phyloP scores from a whole-genome alignment of 1,140 invertebrate genomes.

The Danaus plexippus region DNA sequence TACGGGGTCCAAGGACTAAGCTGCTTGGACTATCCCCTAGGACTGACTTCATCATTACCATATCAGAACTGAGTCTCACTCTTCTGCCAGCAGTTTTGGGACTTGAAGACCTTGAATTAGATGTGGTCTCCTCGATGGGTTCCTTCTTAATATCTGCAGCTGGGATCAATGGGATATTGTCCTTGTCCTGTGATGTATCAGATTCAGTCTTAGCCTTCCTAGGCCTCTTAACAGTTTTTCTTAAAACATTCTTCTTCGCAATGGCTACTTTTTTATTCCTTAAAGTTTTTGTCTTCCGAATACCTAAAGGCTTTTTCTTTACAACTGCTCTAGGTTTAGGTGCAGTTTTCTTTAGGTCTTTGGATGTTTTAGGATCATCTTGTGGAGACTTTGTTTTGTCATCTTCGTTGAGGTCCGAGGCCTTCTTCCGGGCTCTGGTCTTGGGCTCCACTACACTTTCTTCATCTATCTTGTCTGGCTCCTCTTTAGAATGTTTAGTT shows the following conservation, averaged over 20 bases:
- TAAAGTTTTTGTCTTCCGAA: slow-evolving; percentile 60
- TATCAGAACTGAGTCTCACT: slow-evolving; percentile 61
- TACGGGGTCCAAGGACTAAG: slow-evolving; percentile 53
- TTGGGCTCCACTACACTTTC: slow-evolving; percentile 59
- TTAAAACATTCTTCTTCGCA: slow-evolving; percentile 55
- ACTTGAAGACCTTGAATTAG: slow-evolving; percentile 64
- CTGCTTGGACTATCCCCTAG: slow-evolving; percentile 51
- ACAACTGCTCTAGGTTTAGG: slow-evolving; percentile 51
- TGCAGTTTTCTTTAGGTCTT: slow-evolving; percentile 53
- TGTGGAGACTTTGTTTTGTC: slow-evolving; percentile 49
- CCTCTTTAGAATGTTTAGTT: slow-evolving; percentile 66
- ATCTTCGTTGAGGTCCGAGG: slow-evolving; percentile 52
- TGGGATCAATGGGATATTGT: slow-evolving; percentile 54
- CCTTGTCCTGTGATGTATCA: slow-evolving; percentile 46
- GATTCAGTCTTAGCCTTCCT: slow-evolving; percentile 49
- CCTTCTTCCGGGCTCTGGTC: slow-evolving; percentile 62
- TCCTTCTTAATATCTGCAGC: slow-evolving; percentile 66
- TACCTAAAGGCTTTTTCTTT: slow-evolving; percentile 60
- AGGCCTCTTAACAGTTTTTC: slow-evolving; percentile 38
- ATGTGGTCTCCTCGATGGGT: slow-evolving; percentile 48
- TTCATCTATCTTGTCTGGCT: slow-evolving; percentile 62
- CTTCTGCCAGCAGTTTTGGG: slow-evolving; percentile 56
- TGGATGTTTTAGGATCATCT: slow-evolving; percentile 60
- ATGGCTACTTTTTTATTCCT: slow-evolving; percentile 57
- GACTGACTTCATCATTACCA: slow-evolving; percentile 63